A percentile compares a stretch with the other conserved stretches of the same genome.
Evolutionary conservation across 2,113 vertebrate genomes (phyloP).

Genomic region (Columba livia): DNA sequence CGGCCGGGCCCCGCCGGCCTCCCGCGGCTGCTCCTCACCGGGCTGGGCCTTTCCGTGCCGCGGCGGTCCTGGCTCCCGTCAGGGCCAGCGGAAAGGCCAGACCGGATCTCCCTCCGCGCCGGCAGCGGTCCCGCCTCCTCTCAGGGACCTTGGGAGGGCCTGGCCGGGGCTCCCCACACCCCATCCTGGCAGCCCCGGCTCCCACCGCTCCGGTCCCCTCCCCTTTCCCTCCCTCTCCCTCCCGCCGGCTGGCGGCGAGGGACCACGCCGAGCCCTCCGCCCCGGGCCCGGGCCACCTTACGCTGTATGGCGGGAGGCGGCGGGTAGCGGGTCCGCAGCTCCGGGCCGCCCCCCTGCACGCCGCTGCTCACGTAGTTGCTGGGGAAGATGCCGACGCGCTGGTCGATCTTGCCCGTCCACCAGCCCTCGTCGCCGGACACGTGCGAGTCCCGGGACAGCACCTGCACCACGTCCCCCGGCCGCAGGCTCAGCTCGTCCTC

Average conservation of each 20-base stretch:
- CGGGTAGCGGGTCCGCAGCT: slow-evolving; percentile 63
- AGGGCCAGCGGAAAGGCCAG: neutral
- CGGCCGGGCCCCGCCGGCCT: neutral
- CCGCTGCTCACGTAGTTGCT: slow-evolving; percentile 93
- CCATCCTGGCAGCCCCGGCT: neutral
- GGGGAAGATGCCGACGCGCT: slow-evolving; percentile 94
- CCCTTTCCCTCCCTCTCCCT: neutral
- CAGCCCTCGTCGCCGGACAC: slow-evolving; percentile 96
- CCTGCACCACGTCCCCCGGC: slow-evolving; percentile 90
- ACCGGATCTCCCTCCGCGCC: no score
- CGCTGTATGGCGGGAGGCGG: slow-evolving; percentile 74
- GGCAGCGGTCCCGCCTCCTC: neutral
- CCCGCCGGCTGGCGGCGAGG: no score
- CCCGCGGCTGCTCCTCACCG: neutral
- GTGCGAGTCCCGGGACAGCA: slow-evolving; percentile 92
- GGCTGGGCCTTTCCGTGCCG: neutral
- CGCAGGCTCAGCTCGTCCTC: slow-evolving; percentile 95
- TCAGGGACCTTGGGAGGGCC: neutral
- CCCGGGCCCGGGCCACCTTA: slow-evolving; percentile 50
- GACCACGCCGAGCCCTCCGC: neutral
- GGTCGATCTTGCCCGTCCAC: slow-evolving; percentile 95
- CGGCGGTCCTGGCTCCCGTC: neutral
- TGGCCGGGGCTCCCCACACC: neutral
- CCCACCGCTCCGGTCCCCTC: neutral
- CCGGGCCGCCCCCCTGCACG: slow-evolving; percentile 67